A percentile compares a stretch with the other conserved stretches of the same genome.
Conservation (phyloP, 2,113 vertebrate genomes). For the Numida meleagris region DNA sequence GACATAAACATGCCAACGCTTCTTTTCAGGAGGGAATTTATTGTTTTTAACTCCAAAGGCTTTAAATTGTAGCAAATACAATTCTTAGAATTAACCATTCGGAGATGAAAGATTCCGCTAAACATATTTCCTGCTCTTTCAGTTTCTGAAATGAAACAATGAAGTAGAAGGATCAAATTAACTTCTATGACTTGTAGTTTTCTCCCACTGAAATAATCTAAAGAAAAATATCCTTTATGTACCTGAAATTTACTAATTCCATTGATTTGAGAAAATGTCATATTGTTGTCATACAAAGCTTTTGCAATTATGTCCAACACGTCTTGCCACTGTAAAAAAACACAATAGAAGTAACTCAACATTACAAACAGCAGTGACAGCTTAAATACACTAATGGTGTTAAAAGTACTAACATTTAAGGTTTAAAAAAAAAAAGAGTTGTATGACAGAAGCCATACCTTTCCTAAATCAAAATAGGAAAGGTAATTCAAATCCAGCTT, state of each 20-base stretch:
- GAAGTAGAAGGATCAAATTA: not conserved
- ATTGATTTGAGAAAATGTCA: conserved; percentile 96
- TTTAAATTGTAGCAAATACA: not conserved
- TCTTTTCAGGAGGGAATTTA: not conserved
- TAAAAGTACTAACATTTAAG: not conserved
- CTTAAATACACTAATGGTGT: not conserved
- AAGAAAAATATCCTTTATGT: conserved; percentile 33
- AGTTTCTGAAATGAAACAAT: not conserved
- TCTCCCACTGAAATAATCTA: not conserved
- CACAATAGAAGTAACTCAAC: conserved; percentile 14
- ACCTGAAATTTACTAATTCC: conserved; percentile 98
- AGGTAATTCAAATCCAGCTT: not conserved
- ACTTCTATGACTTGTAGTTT: not conserved
- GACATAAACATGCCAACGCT: not conserved
- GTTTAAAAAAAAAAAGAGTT: not conserved
- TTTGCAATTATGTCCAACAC: conserved; percentile 98
- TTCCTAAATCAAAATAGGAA: not conserved
- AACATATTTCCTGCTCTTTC: not conserved
- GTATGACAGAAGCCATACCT: not conserved
- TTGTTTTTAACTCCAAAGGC: not conserved
- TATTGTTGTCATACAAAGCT: conserved; percentile 94
- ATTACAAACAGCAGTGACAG: not conserved
- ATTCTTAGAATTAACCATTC: not conserved
- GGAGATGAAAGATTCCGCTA: not conserved
- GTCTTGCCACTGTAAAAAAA: conserved; percentile 89